Evolutionary conservation across 2,888 invertebrate species (phyloP), one percentile per base, ranked within the genome.

Genomic region (Lepidonotus clava): DNA sequence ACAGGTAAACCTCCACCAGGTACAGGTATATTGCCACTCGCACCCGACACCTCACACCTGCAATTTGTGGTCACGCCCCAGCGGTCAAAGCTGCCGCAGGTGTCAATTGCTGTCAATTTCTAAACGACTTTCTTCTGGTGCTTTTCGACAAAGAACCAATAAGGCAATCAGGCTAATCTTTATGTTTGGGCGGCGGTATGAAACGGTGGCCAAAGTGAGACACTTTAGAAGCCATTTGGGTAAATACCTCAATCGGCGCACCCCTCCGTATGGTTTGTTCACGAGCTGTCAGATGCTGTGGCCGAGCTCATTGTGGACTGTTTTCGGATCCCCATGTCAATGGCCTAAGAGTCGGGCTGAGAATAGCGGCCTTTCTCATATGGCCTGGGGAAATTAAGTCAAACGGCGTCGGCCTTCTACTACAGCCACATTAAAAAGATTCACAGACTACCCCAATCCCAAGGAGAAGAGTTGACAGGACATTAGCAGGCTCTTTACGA

Each of bases 81-180:
- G 4, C 41, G 80, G 46, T 46, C 46, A 41, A 46, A 80, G 46
- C 41, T 46, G 1, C 18, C 18, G 2, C 14, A 0, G 41, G 80
- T 80, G 80, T 80, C 80, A 80, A 80, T 80, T 80, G 80, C 80
- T 51, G 51, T 80, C 80, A 80, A 46, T 46, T 46, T 41, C 80
- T 46, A 46, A 28, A 46, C 80, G 80, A 80, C 80, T 46, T 80
- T 51, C 80, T 32, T 32, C 18, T 71, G 71, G 21, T 34, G 71
- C 18, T 41, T n/a, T 46, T 32, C 34, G 14, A 8, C n/a, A 76
- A 76, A 76, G 76, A 38, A 34, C 36, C 76, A 76, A 41, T 80
- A 41, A 11, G 80, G 32, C 41, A 80, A 80, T 80, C 46, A 46
- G 28, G 8, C 80, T 46, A 28, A 80, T 24, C 80, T 80, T 80